Base-by-base conservation (phyloP, 2,113 vertebrate species). In the Mionectes macconnelli region DNA sequence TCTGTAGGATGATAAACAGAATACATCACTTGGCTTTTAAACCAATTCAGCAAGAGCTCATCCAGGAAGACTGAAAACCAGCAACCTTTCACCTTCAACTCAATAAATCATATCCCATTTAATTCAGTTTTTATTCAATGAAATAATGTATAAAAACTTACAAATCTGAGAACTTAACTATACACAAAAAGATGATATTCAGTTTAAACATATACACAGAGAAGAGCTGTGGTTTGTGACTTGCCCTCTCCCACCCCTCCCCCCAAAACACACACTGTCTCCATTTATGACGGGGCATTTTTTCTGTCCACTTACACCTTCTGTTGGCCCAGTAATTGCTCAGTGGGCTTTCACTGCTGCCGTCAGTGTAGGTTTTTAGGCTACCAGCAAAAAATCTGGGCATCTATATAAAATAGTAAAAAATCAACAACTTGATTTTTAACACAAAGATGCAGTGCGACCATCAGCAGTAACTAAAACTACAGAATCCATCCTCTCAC, bases 81-180 rank as follows among this genome's bases (percentile, higher is more conserved):
- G 67, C 37, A 59, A 74, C 79, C 75, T 95, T 87, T 89, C 74
- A 89, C 63, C 63, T 95, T 69, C 84, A 87, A 95, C 67, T 82
- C 80, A 91, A 52, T 80, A 96, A 93, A 90, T 66, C 87, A 52
- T 67, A 91, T 55, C 88, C 85, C 96, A 90, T 98, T 98, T 97
- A 98, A 95, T 97, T 96, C 79, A 95, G 93, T 94, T 97, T 98
- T 98, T 98, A 98, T 98, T 98, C 96, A 97, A 95, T 98, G 97
- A 98, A 98, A 98, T 97, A 94, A 98, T 97, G 98, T 98, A 98
- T 98, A 98, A 98, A 98, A 98, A 98, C 98, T 98, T 98, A 98
- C 98, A 98, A 98, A 98, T 98, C 89, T 94, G 97, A 97, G 97
- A 98, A 98, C 98, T 97, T 97, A 98, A 98, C 97, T 98, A 98